Percentiles rank a stretch among this genome's conserved stretches.
Evolutionary conservation across 1,140 invertebrate species (phyloP).

Genomic region (Arion vulgaris): DNA sequence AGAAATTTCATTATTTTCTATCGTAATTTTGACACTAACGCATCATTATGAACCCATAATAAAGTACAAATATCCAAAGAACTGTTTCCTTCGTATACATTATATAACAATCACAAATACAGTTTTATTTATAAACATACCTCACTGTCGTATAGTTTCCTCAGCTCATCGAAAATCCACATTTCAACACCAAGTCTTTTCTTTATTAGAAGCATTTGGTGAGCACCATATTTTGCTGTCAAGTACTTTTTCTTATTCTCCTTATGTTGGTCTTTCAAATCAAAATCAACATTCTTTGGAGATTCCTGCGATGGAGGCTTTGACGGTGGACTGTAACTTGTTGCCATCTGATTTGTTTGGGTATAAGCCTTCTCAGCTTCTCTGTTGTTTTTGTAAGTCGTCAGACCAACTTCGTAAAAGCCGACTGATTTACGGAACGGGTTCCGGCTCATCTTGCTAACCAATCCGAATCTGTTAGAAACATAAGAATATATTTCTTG

Average conservation of each 20-base stretch:
- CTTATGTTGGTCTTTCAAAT: constrained; percentile 60
- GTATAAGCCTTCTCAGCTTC: constrained; percentile 36
- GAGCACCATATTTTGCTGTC: constrained; percentile 95
- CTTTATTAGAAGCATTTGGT: constrained; percentile 96
- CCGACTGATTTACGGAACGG: constrained; percentile 57
- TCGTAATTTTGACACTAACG: too few species aligned
- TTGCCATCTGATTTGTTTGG: constrained; percentile 41
- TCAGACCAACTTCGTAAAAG: constrained; percentile 62
- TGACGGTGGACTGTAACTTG: constrained; percentile 5
- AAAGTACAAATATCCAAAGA: too few species aligned
- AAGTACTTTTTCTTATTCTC: constrained; percentile 87
- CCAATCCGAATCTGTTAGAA: constrained; percentile 19
- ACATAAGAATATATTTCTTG: constrained; percentile 26
- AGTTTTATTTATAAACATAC: too few species aligned
- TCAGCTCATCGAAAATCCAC: constrained; percentile 96
- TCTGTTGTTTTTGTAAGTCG: constrained; percentile 34
- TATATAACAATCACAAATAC: too few species aligned
- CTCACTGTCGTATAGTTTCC: constrained; percentile 87
- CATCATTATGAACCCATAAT: too few species aligned
- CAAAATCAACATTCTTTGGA: constrained; percentile 59
- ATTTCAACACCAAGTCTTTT: constrained; percentile 95
- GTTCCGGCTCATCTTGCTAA: constrained; percentile 45
- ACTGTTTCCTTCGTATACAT: too few species aligned
- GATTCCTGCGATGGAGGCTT: constrained; percentile 27
- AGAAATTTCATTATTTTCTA: too few species aligned